Evolutionary conservation across 2,888 invertebrate genomes (phyloP).

Genomic region (Agonopterix heracliana): DNA sequence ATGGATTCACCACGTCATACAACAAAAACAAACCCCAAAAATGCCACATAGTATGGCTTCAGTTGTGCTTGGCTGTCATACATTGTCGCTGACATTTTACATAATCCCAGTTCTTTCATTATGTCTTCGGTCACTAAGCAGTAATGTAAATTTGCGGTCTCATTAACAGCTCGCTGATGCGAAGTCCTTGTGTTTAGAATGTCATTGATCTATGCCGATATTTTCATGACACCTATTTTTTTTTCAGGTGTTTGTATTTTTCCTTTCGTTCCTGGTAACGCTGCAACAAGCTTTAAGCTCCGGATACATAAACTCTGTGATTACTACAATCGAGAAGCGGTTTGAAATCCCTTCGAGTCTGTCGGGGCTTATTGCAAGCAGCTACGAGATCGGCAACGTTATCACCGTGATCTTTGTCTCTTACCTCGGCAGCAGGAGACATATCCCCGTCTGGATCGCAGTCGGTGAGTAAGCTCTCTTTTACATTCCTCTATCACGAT

Average conservation of each 20-base stretch:
- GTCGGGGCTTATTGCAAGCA: conserved; percentile 94
- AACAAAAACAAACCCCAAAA: too few species aligned
- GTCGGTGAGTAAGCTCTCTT: conserved; percentile 77
- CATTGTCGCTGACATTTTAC: too few species aligned
- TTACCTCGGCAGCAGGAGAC: conserved; percentile 93
- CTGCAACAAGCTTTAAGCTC: conserved; percentile 93
- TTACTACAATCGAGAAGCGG: conserved; percentile 97
- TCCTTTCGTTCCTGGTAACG: conserved; percentile 92
- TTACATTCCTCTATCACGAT: background rate
- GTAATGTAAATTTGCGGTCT: too few species aligned
- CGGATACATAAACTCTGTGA: conserved; percentile 95
- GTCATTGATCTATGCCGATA: background rate
- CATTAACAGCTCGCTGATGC: too few species aligned
- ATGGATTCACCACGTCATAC: too few species aligned
- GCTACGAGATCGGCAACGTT: conserved; percentile 96
- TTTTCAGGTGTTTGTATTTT: conserved; percentile 89
- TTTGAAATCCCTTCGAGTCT: conserved; percentile 95
- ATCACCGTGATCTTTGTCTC: conserved; percentile 97
- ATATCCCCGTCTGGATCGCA: conserved; percentile 96
- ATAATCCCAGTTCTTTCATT: too few species aligned
- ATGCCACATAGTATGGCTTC: too few species aligned
- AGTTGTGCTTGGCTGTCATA: too few species aligned
- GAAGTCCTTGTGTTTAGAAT: too few species aligned
- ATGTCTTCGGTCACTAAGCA: too few species aligned
- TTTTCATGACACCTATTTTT: conserved; percentile 9